A percentile compares a stretch with the other conserved stretches of the same genome.
phyloP scores from a whole-genome alignment of 2,113 vertebrate species.

The Clupea harengus region DNA sequence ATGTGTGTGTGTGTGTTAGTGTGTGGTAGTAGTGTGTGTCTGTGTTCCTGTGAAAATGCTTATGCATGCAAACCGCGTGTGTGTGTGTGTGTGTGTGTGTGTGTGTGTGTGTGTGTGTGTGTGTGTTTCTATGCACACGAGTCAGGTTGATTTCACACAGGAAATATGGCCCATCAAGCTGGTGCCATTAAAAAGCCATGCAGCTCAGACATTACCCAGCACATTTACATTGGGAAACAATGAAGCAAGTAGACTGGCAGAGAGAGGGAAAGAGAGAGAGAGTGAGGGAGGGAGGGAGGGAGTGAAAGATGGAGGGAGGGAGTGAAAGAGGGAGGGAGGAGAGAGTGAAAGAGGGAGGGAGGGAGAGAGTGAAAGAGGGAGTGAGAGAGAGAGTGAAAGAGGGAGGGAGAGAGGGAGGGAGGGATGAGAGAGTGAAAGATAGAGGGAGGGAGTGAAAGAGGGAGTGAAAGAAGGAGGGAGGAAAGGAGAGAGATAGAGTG shows the following conservation, averaged over 20 bases:
- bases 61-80: background rate
- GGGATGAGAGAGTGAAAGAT: background rate
- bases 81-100: background rate
- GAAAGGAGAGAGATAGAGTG: background rate
- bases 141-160: background rate
- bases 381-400: conserved; percentile 28
- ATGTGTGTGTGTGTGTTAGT: background rate
- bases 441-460: conserved; percentile 37
- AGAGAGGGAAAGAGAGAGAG: too few species aligned
- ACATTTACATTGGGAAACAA: background rate
- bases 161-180: background rate
- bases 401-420: background rate
- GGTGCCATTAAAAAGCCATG: background rate
- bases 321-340: too few species aligned
- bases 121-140: background rate
- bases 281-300: too few species aligned
- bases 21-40: background rate
- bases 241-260: conserved; percentile 22
- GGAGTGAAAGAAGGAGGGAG: background rate
- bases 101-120: background rate
- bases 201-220: background rate
- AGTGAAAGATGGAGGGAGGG: conserved; percentile 24
- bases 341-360: too few species aligned
- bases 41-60: background rate
- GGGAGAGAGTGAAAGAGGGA: too few species aligned